Evolutionary conservation across 2,888 invertebrate species (phyloP).

Genomic region (Netelia inedita): DNA sequence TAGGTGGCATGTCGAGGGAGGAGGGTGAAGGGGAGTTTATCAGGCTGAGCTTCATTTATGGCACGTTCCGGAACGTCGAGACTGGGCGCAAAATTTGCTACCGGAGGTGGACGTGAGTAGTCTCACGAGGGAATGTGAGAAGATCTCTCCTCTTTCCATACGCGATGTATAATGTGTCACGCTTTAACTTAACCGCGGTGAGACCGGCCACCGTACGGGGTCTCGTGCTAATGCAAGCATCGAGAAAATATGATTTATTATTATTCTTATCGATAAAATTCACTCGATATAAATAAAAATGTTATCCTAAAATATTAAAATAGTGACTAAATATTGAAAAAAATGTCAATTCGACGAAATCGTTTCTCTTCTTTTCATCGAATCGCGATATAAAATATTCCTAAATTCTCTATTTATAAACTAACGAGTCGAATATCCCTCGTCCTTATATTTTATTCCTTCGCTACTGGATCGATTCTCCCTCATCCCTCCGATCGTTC

Average conservation of each 20-base stretch:
- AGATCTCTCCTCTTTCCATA: not conserved
- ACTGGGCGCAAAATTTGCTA: constrained; percentile 37
- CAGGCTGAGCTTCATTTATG: constrained; percentile 1
- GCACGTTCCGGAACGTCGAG: constrained; percentile 26
- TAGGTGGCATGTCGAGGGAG: constrained; percentile 10
- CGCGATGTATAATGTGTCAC: constrained; percentile 8
- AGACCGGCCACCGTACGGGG: not conserved
- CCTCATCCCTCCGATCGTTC: not conserved
- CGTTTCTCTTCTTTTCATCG: no score
- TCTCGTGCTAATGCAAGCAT: no score
- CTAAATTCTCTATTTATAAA: not conserved
- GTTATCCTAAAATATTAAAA: no score
- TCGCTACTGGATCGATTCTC: not conserved
- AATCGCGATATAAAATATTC: not conserved
- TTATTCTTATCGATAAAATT: no score
- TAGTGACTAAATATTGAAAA: no score
- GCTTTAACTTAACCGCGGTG: not conserved
- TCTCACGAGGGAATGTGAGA: constrained; percentile 27
- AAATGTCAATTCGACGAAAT: no score
- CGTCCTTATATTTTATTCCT: constrained; percentile 15
- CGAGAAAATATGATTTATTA: no score
- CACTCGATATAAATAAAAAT: no score
- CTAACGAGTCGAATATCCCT: not conserved
- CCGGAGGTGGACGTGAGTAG: not conserved
- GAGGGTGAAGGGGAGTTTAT: constrained; percentile 16